Percentiles rank a stretch among this genome's conserved stretches.
Conservation (phyloP, 2,888 invertebrate species). For the Julus scanicus region DNA sequence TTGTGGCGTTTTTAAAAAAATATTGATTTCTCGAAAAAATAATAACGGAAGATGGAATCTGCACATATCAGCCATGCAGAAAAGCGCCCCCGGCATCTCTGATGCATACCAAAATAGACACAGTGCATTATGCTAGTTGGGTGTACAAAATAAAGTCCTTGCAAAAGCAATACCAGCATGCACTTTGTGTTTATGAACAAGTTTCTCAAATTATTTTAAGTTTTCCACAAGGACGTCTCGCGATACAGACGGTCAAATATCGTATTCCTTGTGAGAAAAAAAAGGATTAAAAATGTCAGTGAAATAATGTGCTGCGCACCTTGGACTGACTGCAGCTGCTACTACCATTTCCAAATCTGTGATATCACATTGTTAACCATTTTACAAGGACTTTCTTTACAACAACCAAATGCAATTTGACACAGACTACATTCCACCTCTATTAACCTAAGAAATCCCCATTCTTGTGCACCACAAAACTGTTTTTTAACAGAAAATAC, state of each 20-base stretch:
- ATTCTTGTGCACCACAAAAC: no score
- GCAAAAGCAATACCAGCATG: no score
- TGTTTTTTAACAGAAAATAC: no score
- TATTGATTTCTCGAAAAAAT: conserved; percentile 20
- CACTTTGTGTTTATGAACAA: not conserved
- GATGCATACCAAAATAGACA: not conserved
- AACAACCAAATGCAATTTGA: no score
- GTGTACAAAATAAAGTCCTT: not conserved
- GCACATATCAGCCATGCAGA: not conserved
- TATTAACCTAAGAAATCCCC: no score
- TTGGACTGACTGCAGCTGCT: no score
- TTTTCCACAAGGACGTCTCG: not conserved
- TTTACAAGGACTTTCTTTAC: no score
- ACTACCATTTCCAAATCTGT: no score
- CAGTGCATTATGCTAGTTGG: not conserved
- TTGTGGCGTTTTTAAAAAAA: conserved; percentile 5
- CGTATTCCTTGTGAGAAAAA: not conserved
- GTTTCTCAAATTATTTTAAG: not conserved
- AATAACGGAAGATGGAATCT: not conserved
- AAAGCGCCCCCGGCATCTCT: not conserved
- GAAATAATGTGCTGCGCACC: no score
- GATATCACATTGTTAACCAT: no score
- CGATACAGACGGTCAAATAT: not conserved
- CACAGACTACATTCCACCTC: no score
- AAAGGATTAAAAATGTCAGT: not conserved